Evolutionary conservation across 2,113 vertebrate genomes (phyloP), one percentile per base, ranked within the genome.

Genomic region (Trematomus loennbergii): DNA sequence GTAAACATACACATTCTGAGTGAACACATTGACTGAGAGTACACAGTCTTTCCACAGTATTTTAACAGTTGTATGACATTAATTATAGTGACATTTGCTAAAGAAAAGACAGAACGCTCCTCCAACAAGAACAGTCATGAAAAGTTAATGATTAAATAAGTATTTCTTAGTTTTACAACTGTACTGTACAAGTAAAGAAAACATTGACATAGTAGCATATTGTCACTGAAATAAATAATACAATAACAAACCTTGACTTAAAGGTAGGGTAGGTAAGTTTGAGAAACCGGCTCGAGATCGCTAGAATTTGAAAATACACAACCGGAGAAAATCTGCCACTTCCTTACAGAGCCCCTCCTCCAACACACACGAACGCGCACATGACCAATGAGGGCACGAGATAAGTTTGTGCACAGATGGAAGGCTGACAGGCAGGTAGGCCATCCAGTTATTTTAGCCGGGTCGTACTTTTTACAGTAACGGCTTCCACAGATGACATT

Each of bases 51-150:
- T 29, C 81, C 64, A 71, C 12, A 46, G 20, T 50, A 29, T 66
- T 90, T 65, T 58, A 59, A 66, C 48, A 46, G 10, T 68, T 40
- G 8, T 40, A 40, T 5, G 36, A 40, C 36, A 40, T 5, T 7
- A 5, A 36, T 40, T 55, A 84, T 81, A 72, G 52, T 63, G 36
- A 63, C 69, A 53, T 81, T 63, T 79, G 20, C 36, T 67, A 53
- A 72, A 76, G 22, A 63, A 66, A 72, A 11, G 6, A 70, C 72
- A 86, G 58, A 78, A 79, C 73, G n/a, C 72, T 82, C 53, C 52
- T 77, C 65, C 89, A 50, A 85, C 83, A 79, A 75, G 55, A 71
- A 76, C 54, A 87, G 17, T 17, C 16, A 63, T 65, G 43, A 52
- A 65, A 29, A 29, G 29, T 29, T 29, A 29, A 29, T 29, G 29